Percentiles rank a stretch among this genome's conserved stretches.
These are phyloP conservation scores for Meiosimyza decipiens DNA, from an alignment of 2,888 invertebrate species.

Conservation along the genomic window DNA sequence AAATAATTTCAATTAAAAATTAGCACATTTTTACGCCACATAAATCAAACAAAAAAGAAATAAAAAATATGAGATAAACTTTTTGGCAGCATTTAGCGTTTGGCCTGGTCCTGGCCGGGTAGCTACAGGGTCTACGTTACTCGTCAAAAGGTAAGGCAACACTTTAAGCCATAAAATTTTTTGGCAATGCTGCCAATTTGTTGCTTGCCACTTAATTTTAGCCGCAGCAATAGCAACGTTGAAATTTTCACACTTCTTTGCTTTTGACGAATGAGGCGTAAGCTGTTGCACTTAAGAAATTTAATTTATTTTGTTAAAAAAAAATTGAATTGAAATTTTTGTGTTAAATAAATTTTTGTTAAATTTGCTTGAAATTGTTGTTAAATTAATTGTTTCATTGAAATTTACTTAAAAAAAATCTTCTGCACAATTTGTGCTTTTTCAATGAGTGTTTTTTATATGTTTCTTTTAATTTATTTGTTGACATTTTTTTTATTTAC, in stretches of 20 bases:
- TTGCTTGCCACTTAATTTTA: neutral
- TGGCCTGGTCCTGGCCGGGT: conserved; percentile 3
- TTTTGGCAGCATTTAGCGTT: too few relatives aligned
- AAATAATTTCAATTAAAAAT: too few relatives aligned
- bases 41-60: too few relatives aligned
- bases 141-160: too few relatives aligned
- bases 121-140: neutral
- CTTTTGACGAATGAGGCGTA: conserved; percentile 5
- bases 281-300: too few relatives aligned
- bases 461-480: neutral
- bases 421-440: neutral
- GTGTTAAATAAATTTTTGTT: too few relatives aligned
- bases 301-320: too few relatives aligned
- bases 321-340: too few relatives aligned
- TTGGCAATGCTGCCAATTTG: conserved; percentile 11
- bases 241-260: conserved; percentile 16
- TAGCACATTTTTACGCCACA: too few relatives aligned
- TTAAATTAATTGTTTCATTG: conserved; percentile 10
- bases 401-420: neutral
- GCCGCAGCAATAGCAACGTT: neutral
- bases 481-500: neutral
- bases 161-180: neutral
- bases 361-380: neutral
- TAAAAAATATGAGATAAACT: too few relatives aligned
- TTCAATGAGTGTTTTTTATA: neutral